These are phyloP conservation scores for Eugnorisma glareosa DNA, from an alignment of 2,888 invertebrate species.

Conservation along the genomic window DNA sequence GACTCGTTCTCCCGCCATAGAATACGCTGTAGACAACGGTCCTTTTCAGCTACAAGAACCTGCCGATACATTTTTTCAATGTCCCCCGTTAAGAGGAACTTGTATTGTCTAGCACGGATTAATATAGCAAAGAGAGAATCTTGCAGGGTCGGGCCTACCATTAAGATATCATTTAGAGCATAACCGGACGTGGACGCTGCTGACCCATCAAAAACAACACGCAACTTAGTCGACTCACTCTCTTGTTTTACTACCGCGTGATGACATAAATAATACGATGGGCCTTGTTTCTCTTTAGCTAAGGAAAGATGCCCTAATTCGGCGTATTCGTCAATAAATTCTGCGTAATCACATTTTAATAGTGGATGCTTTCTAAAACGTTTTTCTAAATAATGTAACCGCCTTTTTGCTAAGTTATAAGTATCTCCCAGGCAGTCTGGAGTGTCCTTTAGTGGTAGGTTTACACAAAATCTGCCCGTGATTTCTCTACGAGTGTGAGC, in stretches of 20 bases:
- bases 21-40: neutral
- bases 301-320: conserved; percentile 1
- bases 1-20: conserved; percentile 2
- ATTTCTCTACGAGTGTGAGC: conserved; percentile 39
- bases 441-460: conserved; percentile 34
- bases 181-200: conserved; percentile 59
- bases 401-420: conserved; percentile 52
- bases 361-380: conserved; percentile 43
- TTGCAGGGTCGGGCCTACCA: conserved; percentile 25
- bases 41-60: neutral
- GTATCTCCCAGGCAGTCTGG: conserved; percentile 56
- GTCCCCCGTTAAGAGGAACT: conserved; percentile 26
- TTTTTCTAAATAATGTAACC: conserved; percentile 38
- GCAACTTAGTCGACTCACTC: conserved; percentile 56
- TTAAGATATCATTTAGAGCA: conserved; percentile 20
- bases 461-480: conserved; percentile 59
- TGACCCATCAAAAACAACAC: conserved; percentile 44
- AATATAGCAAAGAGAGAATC: conserved; percentile 37
- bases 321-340: neutral
- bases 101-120: conserved; percentile 40
- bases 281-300: neutral
- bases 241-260: conserved; percentile 44
- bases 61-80: conserved; percentile 26
- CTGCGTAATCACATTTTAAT: neutral
- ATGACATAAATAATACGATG: neutral